These are phyloP conservation scores for Dicrostonyx torquatus DNA, from an alignment of 2,797 vertebrate genomes.

Conservation along the genomic window DNA sequence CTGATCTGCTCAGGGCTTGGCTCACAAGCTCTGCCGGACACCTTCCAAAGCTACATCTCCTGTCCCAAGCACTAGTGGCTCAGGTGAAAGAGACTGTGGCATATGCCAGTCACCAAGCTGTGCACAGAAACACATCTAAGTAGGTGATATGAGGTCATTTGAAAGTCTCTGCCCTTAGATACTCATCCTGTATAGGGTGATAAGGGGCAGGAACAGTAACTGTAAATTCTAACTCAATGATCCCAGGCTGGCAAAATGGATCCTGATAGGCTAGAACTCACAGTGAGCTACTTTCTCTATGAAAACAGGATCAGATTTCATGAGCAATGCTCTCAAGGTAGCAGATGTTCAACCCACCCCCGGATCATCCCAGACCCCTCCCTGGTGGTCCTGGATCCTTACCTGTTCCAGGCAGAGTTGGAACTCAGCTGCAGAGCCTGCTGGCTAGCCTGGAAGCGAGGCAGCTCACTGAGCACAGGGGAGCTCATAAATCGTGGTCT, in stretches of 20 bases:
- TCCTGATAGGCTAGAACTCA: neutral
- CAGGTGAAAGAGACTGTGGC: neutral
- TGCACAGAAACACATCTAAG: neutral
- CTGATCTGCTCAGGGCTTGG: neutral
- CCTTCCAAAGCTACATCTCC: neutral
- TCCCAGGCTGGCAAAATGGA: neutral
- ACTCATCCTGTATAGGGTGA: neutral
- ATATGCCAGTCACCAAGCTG: neutral
- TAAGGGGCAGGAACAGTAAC: neutral
- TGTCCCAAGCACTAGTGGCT: neutral
- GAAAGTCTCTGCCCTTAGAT: neutral
- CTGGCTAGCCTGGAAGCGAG: constrained; percentile 93
- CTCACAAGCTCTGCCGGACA: neutral
- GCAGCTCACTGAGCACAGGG: constrained; percentile 94
- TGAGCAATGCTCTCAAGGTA: too few species aligned
- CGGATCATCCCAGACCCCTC: neutral
- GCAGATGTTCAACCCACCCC: neutral
- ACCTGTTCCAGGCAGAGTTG: constrained; percentile 97
- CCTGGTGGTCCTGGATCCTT: neutral
- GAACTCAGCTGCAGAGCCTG: constrained; percentile 92
- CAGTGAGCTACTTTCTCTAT: neutral
- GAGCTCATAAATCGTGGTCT: constrained; percentile 98
- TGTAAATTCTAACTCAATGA: neutral
- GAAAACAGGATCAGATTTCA: too few species aligned
- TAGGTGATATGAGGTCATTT: neutral